These are phyloP conservation scores for Drosophila santomea DNA, from an alignment of 1,140 invertebrate genomes.

Conservation along the genomic window DNA sequence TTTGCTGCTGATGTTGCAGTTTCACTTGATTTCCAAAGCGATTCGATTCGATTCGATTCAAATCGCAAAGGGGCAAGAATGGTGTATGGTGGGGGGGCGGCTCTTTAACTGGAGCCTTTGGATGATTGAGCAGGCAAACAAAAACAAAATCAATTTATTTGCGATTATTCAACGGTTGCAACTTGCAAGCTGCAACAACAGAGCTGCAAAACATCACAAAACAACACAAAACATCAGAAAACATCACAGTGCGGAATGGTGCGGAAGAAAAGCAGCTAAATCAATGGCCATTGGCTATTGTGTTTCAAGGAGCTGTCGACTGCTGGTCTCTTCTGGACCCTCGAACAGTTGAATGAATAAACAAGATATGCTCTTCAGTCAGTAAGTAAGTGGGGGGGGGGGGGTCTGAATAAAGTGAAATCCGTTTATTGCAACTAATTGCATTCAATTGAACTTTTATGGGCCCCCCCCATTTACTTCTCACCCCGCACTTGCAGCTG, in stretches of 20 bases:
- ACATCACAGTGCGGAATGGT: background rate
- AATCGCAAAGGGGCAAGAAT: no score
- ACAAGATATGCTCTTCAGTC: conserved; percentile 39
- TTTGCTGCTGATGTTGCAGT: conserved; percentile 34
- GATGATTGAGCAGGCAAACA: conserved; percentile 19
- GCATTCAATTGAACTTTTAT: conserved; percentile 58
- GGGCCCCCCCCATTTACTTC: no score
- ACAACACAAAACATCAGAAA: background rate
- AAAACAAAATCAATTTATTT: conserved; percentile 61
- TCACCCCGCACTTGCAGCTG: conserved; percentile 7
- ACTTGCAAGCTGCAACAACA: conserved; percentile 22
- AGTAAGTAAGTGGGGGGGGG: conserved; percentile 36
- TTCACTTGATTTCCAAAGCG: conserved; percentile 17
- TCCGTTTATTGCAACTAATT: conserved; percentile 69
- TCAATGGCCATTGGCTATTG: conserved; percentile 1
- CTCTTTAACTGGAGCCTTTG: background rate
- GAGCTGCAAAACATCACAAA: background rate
- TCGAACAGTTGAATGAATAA: conserved; percentile 24
- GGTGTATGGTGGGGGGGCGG: no score
- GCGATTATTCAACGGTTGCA: conserved; percentile 33
- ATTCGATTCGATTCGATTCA: background rate
- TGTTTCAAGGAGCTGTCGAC: background rate
- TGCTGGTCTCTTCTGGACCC: background rate
- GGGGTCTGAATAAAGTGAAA: conserved; percentile 45
- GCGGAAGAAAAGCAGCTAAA: background rate